Evolutionary conservation across 2,888 invertebrate genomes (phyloP), one percentile per base, ranked within the genome.

Genomic region (Yponomeuta sedellus): DNA sequence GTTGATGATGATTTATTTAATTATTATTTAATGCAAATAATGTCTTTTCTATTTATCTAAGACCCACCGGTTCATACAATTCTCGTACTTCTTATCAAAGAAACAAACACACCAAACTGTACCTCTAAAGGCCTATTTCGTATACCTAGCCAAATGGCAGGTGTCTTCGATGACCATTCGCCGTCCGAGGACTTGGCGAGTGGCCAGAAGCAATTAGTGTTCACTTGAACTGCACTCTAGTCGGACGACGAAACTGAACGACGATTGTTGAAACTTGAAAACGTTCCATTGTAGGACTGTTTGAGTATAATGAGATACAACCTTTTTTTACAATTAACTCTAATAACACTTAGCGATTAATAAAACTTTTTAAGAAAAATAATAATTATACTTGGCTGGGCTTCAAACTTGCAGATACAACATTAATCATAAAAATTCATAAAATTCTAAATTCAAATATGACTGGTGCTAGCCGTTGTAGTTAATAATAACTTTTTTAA

Each of bases 121-220:
- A 16, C 44, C 12, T 34, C 34, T 52, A 16, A 52, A 52, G 12
- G 16, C 44, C 44, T 16, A 52, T 52, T 52, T 16, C 16, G 16
- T 52, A 16, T 52, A 16, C 16, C 44, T 52, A 52, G 44, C 16
- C 44, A 16, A 52, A 12, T 16, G 16, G 44, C 61, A 61, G 61
- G 61, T 61, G 34, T 61, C 61, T 61, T 25, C 12, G 34, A 61
- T 34, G 34, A 34, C 61, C 61, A 61, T 28, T 61, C 25, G 61
- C 61, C 25, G 61, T 34, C 61, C 28, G 28, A 28, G 16, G 28
- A 12, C 16, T 28, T 61, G 61, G 61, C 61, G n/a, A 25, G 25
- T 10, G 28, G 22, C 61, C 61, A 61, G 28, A 12, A 28, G 6
- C 28, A 61, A 61, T 34, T 61, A 61, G 61, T 34, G 61, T n/a